Evolutionary conservation across 2,888 invertebrate species (phyloP).

Genomic region (Athrips mouffetella): DNA sequence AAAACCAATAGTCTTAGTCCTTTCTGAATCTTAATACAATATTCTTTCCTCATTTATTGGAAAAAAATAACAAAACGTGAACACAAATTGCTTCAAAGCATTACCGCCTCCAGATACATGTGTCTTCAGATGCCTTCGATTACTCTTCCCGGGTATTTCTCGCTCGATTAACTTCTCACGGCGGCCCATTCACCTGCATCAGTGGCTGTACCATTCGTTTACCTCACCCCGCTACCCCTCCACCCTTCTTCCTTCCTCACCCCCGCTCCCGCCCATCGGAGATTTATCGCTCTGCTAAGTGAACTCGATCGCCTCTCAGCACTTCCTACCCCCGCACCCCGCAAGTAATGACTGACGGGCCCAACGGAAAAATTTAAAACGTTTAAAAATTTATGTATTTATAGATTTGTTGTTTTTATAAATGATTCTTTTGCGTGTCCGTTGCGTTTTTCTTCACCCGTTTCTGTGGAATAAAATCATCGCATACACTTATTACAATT

Average conservation of each 20-base stretch:
- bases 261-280: constrained; percentile 32
- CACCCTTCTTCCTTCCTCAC: not conserved
- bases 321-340: constrained; percentile 25
- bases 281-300: constrained; percentile 61
- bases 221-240: no score
- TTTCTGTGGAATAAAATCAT: no score
- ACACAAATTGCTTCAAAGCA: not conserved
- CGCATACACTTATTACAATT: no score
- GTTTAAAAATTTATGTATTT: constrained; percentile 2
- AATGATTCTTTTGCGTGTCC: not conserved
- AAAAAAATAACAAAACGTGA: no score
- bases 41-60: no score
- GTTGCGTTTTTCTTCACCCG: not conserved
- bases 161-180: constrained; percentile 7
- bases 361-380: not conserved
- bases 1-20: no score
- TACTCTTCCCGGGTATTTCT: not conserved
- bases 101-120: not conserved
- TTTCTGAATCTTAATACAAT: no score
- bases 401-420: not conserved
- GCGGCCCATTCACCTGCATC: constrained; percentile 7
- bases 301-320: constrained; percentile 51
- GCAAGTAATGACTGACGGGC: constrained; percentile 31
- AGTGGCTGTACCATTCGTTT: no score
- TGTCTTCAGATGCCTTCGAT: not conserved